Percentiles rank a stretch among this genome's conserved stretches.
Evolutionary conservation across 2,888 invertebrate species (phyloP).

Genomic region (Drosophila conformis): DNA sequence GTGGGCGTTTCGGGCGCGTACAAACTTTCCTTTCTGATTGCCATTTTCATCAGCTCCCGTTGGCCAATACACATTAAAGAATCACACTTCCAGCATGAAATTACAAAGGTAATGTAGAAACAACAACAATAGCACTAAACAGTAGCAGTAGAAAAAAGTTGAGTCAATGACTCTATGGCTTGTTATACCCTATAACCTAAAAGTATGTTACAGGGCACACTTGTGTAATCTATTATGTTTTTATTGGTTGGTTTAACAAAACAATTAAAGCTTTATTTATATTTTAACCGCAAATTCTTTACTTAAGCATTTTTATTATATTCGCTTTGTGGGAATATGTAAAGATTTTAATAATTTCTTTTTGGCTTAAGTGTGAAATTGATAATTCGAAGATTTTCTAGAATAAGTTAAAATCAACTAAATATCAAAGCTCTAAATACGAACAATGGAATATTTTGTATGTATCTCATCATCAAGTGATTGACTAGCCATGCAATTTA

Average conservation of each 20-base stretch:
- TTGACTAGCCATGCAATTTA: background rate
- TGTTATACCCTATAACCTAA: background rate
- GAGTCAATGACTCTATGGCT: background rate
- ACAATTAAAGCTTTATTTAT: background rate
- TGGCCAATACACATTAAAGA: conserved; percentile 8
- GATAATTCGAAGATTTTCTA: background rate
- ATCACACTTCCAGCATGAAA: conserved; percentile 12
- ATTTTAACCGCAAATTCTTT: background rate
- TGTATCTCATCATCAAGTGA: background rate
- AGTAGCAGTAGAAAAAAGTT: background rate
- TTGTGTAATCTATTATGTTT: background rate
- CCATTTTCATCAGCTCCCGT: conserved; percentile 23
- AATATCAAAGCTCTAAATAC: background rate
- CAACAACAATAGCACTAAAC: background rate
- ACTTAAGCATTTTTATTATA: background rate
- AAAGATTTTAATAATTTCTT: background rate
- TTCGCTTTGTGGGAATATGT: background rate
- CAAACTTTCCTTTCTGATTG: conserved; percentile 24
- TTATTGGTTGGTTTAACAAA: background rate
- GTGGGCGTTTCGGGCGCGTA: conserved; percentile 45
- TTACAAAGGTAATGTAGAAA: conserved; percentile 24
- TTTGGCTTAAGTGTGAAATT: too few species aligned
- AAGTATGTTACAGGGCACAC: background rate
- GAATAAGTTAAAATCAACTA: background rate
- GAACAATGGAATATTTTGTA: background rate